These are phyloP conservation scores for Gambusia holbrooki DNA, from an alignment of 2,113 vertebrate species.

Conservation along the genomic window DNA sequence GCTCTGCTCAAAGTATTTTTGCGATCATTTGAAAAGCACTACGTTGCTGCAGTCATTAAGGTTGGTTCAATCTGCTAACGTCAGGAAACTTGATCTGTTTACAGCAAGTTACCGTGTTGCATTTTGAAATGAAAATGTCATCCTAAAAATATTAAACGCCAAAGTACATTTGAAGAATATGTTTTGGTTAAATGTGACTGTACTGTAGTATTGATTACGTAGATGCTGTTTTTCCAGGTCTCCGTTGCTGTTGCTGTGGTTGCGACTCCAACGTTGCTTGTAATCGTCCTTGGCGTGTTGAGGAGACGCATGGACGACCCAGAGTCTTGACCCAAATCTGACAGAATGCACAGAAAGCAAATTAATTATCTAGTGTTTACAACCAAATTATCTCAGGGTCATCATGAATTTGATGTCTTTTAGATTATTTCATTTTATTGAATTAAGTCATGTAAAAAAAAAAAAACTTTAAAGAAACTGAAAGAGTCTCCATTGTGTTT, in stretches of 20 bases:
- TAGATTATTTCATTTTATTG: background rate
- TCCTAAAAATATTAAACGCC: background rate
- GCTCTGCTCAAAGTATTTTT: conserved; percentile 74
- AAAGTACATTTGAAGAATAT: too few relatives aligned
- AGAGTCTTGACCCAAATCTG: background rate
- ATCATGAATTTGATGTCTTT: background rate
- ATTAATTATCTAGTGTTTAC: background rate
- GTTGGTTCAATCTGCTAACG: conserved; percentile 46
- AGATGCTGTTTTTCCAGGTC: conserved; percentile 57
- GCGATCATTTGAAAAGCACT: conserved; percentile 65
- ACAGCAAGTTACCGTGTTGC: background rate
- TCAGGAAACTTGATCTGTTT: background rate
- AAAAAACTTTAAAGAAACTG: background rate
- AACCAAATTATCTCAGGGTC: background rate
- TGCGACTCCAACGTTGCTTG: conserved; percentile 56
- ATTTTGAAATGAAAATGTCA: background rate
- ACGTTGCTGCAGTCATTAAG: conserved; percentile 64
- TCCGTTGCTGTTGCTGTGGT: conserved; percentile 61
- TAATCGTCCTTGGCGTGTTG: conserved; percentile 42
- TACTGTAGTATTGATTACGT: background rate
- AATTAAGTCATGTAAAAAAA: background rate
- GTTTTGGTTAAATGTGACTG: background rate
- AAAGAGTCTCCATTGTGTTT: background rate
- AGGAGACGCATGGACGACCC: conserved; percentile 30
- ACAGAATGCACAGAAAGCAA: background rate